A percentile compares a stretch with the other conserved stretches of the same genome.
Conservation (phyloP, 2,113 vertebrate genomes). For the Smithornis capensis region DNA sequence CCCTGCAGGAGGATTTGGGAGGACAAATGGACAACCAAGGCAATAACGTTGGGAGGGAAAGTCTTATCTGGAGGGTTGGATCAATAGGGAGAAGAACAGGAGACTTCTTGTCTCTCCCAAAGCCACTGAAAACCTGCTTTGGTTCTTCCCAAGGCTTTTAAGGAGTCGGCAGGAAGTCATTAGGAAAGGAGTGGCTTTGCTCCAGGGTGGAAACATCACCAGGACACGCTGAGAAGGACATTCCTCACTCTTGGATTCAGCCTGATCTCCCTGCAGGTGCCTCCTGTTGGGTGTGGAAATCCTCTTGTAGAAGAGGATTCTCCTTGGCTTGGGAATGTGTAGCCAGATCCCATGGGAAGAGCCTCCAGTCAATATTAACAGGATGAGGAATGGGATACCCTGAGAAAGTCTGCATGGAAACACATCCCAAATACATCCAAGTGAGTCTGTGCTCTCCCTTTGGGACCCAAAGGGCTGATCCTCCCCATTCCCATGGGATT, state of each 20-base stretch:
- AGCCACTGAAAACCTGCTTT: neutral
- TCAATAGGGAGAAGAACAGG: neutral
- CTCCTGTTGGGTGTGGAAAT: neutral
- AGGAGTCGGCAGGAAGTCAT: neutral
- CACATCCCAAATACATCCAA: neutral
- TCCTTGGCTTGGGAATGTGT: neutral
- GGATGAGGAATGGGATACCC: neutral
- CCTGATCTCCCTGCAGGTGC: neutral
- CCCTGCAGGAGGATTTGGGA: neutral
- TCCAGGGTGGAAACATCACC: neutral
- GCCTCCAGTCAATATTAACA: no score
- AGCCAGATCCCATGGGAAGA: rapidly evolving
- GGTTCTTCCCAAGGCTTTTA: neutral
- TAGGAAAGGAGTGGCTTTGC: neutral
- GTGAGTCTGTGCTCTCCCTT: neutral
- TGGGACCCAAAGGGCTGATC: neutral
- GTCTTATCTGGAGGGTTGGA: neutral
- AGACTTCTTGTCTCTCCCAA: slow-evolving; percentile 4
- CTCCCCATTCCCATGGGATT: neutral
- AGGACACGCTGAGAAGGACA: neutral
- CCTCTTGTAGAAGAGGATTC: neutral
- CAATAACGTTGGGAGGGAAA: neutral
- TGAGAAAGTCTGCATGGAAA: neutral
- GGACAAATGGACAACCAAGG: neutral
- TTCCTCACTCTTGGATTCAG: neutral